phyloP scores from a whole-genome alignment of 2,797 vertebrate species.

The Gobio occitaniae region DNA sequence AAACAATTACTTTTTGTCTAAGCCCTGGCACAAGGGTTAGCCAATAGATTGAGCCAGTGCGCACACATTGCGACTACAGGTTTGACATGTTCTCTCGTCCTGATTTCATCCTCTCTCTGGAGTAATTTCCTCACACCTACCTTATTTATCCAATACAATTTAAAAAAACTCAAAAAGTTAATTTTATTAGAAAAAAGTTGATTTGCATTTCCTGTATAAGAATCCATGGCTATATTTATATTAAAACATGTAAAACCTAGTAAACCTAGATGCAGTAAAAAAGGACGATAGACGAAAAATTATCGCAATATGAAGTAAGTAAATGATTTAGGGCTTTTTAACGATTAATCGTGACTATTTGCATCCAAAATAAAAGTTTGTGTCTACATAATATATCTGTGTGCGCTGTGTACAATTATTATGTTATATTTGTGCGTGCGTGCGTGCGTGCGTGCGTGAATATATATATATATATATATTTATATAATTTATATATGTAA shows the following conservation, averaged over 20 bases:
- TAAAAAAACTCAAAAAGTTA: background rate
- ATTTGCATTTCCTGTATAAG: background rate
- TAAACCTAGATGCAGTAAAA: background rate
- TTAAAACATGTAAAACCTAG: background rate
- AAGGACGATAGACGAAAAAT: background rate
- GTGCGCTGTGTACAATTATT: no score
- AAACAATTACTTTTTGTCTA: conserved; percentile 23
- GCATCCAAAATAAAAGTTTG: no score
- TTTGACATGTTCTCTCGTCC: background rate
- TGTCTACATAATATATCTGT: no score
- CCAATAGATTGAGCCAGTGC: background rate
- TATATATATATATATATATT: no score
- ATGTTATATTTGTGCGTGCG: no score
- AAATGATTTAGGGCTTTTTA: no score
- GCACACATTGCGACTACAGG: background rate
- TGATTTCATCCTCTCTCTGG: background rate
- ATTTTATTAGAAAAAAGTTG: no score
- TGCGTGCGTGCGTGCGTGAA: no score
- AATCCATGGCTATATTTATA: background rate
- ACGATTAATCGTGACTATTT: no score
- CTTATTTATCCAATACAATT: background rate
- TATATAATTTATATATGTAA: no score
- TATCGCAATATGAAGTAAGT: no score
- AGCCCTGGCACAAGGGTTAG: background rate
- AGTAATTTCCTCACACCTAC: background rate